Evolutionary conservation across 2,797 vertebrate genomes (phyloP).

Genomic region (Morus bassanus): DNA sequence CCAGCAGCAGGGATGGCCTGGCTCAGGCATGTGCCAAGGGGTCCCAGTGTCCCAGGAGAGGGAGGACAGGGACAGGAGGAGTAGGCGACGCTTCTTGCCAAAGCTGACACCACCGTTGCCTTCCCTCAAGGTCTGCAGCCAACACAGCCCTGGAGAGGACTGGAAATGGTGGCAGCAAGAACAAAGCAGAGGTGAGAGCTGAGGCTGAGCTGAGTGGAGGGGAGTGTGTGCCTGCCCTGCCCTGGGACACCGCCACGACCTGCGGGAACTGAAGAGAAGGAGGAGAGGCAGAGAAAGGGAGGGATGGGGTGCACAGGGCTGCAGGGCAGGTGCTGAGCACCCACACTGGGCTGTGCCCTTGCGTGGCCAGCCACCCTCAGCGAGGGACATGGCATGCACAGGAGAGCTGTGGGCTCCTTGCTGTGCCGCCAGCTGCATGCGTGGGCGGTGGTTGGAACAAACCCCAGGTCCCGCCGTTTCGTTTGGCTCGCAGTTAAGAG

Average conservation of each 20-base stretch:
- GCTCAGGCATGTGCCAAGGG: rapidly evolving
- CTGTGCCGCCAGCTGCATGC: rapidly evolving
- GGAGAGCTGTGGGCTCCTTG: neutral
- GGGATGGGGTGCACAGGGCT: neutral
- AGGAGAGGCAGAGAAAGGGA: neutral
- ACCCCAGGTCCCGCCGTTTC: neutral
- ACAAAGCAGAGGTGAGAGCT: conserved; percentile 56
- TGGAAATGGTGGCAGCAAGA: neutral
- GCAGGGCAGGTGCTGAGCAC: neutral
- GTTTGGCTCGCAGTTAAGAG: neutral
- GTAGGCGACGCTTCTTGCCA: rapidly evolving
- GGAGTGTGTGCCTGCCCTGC: neutral
- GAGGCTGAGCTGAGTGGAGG: neutral
- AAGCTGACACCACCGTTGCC: neutral
- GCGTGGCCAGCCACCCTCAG: neutral
- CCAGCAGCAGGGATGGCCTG: neutral
- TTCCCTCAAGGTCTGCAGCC: conserved; percentile 38
- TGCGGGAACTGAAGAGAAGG: rapidly evolving
- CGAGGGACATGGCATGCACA: rapidly evolving
- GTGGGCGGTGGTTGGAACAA: neutral
- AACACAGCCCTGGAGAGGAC: neutral
- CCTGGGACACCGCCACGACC: neutral
- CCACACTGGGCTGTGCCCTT: neutral
- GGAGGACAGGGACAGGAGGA: neutral
- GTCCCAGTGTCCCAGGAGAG: neutral